Percentiles rank a stretch among this genome's conserved stretches.
phyloP scores from a whole-genome alignment of 2,113 vertebrate species.

The Furnarius figulus region DNA sequence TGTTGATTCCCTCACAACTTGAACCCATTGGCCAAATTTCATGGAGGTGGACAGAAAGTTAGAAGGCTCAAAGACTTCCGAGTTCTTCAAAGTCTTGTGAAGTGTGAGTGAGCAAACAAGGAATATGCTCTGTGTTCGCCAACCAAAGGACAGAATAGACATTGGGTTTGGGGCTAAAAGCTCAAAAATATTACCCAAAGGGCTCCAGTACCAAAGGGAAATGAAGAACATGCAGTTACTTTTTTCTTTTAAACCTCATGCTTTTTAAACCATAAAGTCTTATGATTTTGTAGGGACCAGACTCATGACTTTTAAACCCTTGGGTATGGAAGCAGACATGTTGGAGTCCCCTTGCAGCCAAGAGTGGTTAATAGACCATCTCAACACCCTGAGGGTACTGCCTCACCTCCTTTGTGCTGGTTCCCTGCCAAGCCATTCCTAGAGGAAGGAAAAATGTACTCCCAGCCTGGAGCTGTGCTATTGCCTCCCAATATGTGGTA shows the following conservation, averaged over 20 bases:
- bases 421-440: not conserved
- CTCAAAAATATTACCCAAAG: not conserved
- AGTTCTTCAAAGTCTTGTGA: not conserved
- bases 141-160: not conserved
- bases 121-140: not conserved
- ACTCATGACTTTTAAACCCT: not conserved
- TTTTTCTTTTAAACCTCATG: not conserved
- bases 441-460: not conserved
- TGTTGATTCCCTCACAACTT: not conserved
- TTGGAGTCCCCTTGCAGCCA: not conserved
- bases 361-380: not conserved
- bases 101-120: not conserved
- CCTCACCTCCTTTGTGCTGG: not conserved
- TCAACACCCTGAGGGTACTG: fast-evolving
- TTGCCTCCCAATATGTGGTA: fast-evolving
- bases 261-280: not conserved
- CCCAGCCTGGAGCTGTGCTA: not conserved
- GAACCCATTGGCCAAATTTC: not conserved
- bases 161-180: not conserved
- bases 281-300: not conserved
- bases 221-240: not conserved
- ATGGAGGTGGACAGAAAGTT: not conserved
- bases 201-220: not conserved
- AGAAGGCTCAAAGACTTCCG: not conserved
- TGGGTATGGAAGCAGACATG: not conserved